Evolutionary conservation across 2,797 vertebrate genomes (phyloP).

Genomic region (Hybognathus amarus): DNA sequence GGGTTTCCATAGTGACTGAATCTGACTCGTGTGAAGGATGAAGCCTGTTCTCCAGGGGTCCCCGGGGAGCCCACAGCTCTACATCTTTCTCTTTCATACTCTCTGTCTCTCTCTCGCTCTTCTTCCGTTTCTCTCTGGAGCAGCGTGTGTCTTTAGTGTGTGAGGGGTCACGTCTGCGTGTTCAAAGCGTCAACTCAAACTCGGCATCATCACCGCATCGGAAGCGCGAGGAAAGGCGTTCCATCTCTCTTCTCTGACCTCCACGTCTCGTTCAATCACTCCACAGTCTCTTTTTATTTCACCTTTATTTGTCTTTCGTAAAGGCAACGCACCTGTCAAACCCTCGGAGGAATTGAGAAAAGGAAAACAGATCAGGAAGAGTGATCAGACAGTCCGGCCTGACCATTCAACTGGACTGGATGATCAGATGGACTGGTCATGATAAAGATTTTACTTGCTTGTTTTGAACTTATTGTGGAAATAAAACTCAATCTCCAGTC

Average conservation of each 20-base stretch:
- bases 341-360: background rate
- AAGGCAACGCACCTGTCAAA: background rate
- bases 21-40: conserved; percentile 68
- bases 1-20: conserved; percentile 74
- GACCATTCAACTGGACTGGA: background rate
- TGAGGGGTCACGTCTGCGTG: conserved; percentile 68
- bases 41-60: conserved; percentile 51
- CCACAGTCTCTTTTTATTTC: conserved; percentile 1
- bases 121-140: conserved; percentile 32
- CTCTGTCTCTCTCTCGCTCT: background rate
- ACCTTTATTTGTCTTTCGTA: conserved; percentile 8
- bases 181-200: conserved; percentile 69
- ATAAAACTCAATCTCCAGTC: background rate
- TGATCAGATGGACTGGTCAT: background rate
- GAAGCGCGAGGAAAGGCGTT: background rate
- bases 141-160: conserved; percentile 68
- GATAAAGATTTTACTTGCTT: background rate
- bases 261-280: background rate
- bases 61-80: conserved; percentile 29
- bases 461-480: background rate
- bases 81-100: conserved; percentile 11
- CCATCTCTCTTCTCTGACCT: conserved; percentile 22
- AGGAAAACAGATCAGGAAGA: conserved; percentile 1
- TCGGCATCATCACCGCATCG: conserved; percentile 9
- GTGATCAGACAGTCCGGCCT: background rate